phyloP scores from a whole-genome alignment of 2,113 vertebrate genomes.

The Charadrius vociferus region DNA sequence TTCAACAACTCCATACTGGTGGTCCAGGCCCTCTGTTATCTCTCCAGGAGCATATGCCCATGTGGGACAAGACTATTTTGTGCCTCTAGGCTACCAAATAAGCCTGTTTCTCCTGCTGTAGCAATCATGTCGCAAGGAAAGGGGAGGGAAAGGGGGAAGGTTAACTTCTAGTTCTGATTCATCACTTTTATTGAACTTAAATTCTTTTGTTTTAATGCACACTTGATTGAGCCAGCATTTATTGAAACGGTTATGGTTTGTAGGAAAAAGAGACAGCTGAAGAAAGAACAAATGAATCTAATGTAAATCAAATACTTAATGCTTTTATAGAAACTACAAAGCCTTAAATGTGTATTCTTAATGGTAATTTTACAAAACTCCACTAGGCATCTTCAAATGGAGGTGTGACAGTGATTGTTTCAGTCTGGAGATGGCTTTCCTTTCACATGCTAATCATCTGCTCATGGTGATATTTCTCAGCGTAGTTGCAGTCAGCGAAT shows the following conservation, averaged over 20 bases:
- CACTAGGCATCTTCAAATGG: slow-evolving; percentile 76
- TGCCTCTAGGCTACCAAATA: not conserved
- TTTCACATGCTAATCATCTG: slow-evolving; percentile 87
- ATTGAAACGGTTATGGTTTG: slow-evolving; percentile 73
- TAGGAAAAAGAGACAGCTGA: slow-evolving; percentile 75
- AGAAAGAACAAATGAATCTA: slow-evolving; percentile 82
- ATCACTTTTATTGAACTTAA: slow-evolving; percentile 81
- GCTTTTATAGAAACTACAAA: slow-evolving; percentile 81
- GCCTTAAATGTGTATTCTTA: slow-evolving; percentile 81
- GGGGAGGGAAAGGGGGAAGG: slow-evolving; percentile 28
- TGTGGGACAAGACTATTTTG: not conserved
- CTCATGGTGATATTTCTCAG: slow-evolving; percentile 80
- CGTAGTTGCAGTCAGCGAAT: slow-evolving; percentile 78
- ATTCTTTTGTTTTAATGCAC: slow-evolving; percentile 82
- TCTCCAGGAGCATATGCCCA: not conserved
- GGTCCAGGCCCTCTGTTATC: not conserved
- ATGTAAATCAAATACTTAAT: slow-evolving; percentile 83
- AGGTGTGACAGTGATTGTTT: slow-evolving; percentile 85
- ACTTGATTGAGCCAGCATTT: slow-evolving; percentile 80
- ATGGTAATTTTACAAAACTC: slow-evolving; percentile 82
- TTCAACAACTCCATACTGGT: not conserved
- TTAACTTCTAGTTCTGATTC: slow-evolving; percentile 74
- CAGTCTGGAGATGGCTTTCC: slow-evolving; percentile 76
- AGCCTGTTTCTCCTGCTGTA: not conserved
- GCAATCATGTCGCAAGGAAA: not conserved